Evolutionary conservation across 2,888 invertebrate species (phyloP), one percentile per base, ranked within the genome.

Genomic region (Himalopsyche japonica): DNA sequence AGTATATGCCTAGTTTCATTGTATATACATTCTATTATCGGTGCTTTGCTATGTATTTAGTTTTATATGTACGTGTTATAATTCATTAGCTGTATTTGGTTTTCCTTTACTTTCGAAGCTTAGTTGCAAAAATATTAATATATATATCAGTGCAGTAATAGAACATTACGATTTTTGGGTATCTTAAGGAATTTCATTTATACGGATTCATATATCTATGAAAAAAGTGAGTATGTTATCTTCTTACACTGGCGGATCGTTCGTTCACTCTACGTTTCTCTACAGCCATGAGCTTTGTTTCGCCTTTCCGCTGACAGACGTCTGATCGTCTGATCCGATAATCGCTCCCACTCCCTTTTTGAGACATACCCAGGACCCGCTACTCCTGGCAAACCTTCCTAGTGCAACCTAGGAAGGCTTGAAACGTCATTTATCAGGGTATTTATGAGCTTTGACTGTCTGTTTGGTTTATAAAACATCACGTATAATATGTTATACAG

Each of bases 321-420:
- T 79, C 83, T 83, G 83, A 83, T 83, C 83, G 79, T 30, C 34
- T 83, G 80, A 83, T 83, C 83, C 57, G 57, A 57, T 57, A 57
- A 57, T 57, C 57, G 57, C 24, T 57, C 24, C 20, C 57, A 57
- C 24, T 57, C n/a, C 57, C 57, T 57, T 24, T 7, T n/a, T 24
- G 20, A 57, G 57, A 20, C 49, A 20, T 49, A 18, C n/a, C 49
- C 20, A n/a, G n/a, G 3, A 49, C 57, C 57, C 24, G n/a, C 24
- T 24, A 57, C 57, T 20, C 20, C 24, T n/a, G 20, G 57, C 7
- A 20, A 10, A 8, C 57, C 3, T 10, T n/a, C 7, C 24, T n/a
- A 24, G 57, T 24, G 20, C 10, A n/a, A 20, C 24, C 57, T 8
- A 8, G 24, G 10, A 20, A 24, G 20, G 4, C 4, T 20, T 57